Evolutionary conservation across 2,797 vertebrate species (phyloP).

Genomic region (Natrix natrix): DNA sequence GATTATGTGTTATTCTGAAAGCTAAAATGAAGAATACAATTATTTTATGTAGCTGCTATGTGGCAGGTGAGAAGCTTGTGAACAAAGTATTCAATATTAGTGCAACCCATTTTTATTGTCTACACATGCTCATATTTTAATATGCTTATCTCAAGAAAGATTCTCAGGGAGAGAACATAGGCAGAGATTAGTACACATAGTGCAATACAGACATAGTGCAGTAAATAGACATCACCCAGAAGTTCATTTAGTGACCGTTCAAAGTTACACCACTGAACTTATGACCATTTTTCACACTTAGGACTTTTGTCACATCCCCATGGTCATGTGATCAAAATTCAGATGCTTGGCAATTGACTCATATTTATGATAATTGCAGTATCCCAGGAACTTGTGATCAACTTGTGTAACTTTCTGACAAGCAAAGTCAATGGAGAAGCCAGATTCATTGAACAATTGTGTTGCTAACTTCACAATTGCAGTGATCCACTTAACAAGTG

Average conservation of each 20-base stretch:
- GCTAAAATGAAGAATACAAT: slow-evolving; percentile 57
- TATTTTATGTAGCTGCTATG: slow-evolving; percentile 26
- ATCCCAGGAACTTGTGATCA: neutral
- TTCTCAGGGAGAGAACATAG: neutral
- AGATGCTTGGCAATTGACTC: neutral
- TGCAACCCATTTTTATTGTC: neutral
- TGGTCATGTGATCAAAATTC: neutral
- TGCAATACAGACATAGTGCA: neutral
- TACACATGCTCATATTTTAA: neutral
- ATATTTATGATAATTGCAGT: too few species aligned
- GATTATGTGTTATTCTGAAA: slow-evolving; percentile 47
- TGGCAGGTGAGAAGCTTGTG: neutral
- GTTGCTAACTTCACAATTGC: neutral
- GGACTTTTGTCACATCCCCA: neutral
- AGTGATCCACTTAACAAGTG: neutral
- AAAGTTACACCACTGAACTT: neutral
- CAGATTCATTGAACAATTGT: too few species aligned
- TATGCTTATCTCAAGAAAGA: neutral
- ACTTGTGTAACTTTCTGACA: neutral
- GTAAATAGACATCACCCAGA: neutral
- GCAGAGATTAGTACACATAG: neutral
- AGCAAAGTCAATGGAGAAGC: too few species aligned
- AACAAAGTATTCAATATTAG: neutral
- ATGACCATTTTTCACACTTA: neutral
- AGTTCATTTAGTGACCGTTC: neutral